These are phyloP conservation scores for Siderastrea siderea DNA, from an alignment of 92 coral and sea anemone genomes.

Conservation along the genomic window DNA sequence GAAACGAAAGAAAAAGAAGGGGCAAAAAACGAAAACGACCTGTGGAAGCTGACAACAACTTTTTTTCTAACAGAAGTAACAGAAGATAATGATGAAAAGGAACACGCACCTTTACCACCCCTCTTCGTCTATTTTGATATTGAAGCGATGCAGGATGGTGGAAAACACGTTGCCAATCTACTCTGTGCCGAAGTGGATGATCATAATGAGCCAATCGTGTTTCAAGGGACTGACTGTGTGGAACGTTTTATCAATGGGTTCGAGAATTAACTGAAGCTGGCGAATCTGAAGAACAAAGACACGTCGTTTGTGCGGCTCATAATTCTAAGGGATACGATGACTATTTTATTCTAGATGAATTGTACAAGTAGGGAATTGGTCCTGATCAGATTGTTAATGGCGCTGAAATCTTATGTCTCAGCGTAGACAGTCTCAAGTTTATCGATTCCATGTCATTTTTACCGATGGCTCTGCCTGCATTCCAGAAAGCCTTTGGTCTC, in stretches of 20 bases:
- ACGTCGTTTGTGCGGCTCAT: background rate
- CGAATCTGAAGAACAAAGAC: background rate
- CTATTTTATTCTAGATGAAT: background rate
- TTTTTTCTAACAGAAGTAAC: too few species aligned
- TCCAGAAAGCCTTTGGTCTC: slow-evolving; percentile 10
- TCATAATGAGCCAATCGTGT: background rate
- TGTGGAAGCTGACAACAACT: too few species aligned
- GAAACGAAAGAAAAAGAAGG: too few species aligned
- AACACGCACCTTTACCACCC: background rate
- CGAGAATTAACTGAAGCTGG: background rate
- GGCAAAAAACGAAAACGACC: too few species aligned
- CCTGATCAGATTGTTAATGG: background rate
- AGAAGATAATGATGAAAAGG: background rate
- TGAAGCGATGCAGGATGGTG: background rate
- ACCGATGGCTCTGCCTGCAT: too few species aligned
- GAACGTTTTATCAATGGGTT: background rate
- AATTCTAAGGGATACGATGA: background rate
- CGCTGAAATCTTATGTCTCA: background rate
- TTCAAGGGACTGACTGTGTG: background rate
- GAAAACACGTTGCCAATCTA: background rate
- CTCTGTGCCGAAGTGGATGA: background rate
- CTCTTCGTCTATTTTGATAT: background rate
- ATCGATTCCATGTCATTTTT: too few species aligned
- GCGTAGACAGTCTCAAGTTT: too few species aligned
- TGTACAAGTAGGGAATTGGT: background rate